Evolutionary conservation across 2,888 invertebrate genomes (phyloP).

Genomic region (Drosophila melanosoma): DNA sequence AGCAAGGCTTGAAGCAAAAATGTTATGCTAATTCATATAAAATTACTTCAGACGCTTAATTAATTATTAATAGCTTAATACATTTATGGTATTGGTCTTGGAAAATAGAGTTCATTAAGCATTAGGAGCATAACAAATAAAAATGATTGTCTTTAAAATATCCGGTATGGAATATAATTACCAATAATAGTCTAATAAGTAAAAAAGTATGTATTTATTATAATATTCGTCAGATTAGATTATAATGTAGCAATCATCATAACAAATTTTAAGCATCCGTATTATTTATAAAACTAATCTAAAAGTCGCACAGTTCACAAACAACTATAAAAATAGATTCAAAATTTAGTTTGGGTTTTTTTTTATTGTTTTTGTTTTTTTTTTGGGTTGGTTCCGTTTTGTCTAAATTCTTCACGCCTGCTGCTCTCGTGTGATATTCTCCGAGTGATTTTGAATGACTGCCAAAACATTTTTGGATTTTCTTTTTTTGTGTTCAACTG

Average conservation of each 20-base stretch:
- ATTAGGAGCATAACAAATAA: too few species aligned
- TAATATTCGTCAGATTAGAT: too few species aligned
- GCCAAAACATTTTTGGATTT: slow-evolving; percentile 45
- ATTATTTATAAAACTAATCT: not conserved
- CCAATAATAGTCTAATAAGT: not conserved
- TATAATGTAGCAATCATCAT: not conserved
- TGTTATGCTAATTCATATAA: slow-evolving; percentile 67
- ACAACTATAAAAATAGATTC: slow-evolving; percentile 13
- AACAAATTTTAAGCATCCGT: not conserved
- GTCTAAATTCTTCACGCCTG: slow-evolving; percentile 20
- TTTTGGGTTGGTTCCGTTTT: slow-evolving; percentile 14
- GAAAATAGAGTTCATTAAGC: slow-evolving; percentile 33
- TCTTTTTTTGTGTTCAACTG: not conserved
- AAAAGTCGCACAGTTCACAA: slow-evolving; percentile 6
- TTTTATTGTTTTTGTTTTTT: slow-evolving; percentile 22
- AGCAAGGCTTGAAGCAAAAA: slow-evolving; percentile 52
- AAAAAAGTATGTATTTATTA: not conserved
- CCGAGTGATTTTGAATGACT: slow-evolving; percentile 48
- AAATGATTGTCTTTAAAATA: slow-evolving; percentile 5
- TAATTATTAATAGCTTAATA: slow-evolving; percentile 41
- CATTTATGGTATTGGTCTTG: slow-evolving; percentile 43
- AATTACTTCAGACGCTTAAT: slow-evolving; percentile 57
- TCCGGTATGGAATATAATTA: slow-evolving; percentile 14
- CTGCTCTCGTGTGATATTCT: slow-evolving; percentile 21
- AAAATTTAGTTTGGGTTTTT: not conserved